Evolutionary conservation across 2,113 vertebrate genomes (phyloP), one percentile per base, ranked within the genome.

Genomic region (Egretta garzetta): DNA sequence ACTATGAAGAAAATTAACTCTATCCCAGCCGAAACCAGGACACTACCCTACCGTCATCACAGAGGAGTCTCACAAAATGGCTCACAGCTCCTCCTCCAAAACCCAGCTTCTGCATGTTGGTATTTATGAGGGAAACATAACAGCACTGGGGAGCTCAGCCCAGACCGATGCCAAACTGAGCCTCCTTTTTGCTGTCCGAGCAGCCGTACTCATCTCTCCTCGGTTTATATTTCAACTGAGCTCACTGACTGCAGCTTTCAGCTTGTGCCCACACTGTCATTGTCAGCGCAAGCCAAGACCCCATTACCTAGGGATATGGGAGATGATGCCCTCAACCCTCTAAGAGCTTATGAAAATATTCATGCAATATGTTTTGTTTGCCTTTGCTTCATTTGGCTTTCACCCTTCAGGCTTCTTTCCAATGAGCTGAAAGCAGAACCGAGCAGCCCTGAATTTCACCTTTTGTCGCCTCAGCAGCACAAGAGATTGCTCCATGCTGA

Each of bases 401-500:
- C 45, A 50, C n/a, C n/a, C 39, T 91, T 70, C 62, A 67, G 60
- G 45, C 64, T 88, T 79, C 74, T 70, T 45, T 75, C 35, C 50
- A 55, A 33, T 0, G 1, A 82, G 32, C 64, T 55, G 87, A 68
- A 85, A 84, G 64, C 79, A 91, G 90, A 77, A 73, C 0, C 0
- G 32, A 86, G 45, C 84, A 79, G 84, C 60, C 39, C 55, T n/a
- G 45, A 60, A 50, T 79, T 79, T 66, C 55, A 8, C 33, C 45
- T 55, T 27, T 6, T 27, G 5, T 60, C 1, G 0, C 43, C 45
- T 70, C n/a, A 64, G 0, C 2, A 49, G n/a, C n/a, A 10, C 14
- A 14, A 59, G 66, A 75, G 53, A 30, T 41, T 37, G 63, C 35
- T 66, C 1, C 4, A 49, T 21, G 39, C 81, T 39, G 64, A 63